phyloP scores from a whole-genome alignment of 2,113 vertebrate species.

The Chaenogobius annularis region DNA sequence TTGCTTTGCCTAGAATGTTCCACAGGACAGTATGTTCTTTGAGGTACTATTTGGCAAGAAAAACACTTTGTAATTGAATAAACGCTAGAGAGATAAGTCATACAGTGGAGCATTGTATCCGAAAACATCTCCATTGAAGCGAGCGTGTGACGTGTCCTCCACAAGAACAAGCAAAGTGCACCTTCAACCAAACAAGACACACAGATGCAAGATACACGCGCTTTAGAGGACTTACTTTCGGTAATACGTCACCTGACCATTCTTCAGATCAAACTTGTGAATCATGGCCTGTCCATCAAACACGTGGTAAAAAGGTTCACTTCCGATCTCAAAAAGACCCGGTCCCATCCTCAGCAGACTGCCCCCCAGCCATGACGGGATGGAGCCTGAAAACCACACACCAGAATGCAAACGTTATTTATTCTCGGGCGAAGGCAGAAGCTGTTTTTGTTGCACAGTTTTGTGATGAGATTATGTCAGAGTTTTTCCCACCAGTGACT shows the following conservation, averaged over 20 bases:
- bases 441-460: not conserved
- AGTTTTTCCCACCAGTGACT: conserved; percentile 72
- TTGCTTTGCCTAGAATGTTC: too few species aligned
- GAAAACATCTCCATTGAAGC: too few species aligned
- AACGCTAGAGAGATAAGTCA: too few species aligned
- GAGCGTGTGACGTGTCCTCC: too few species aligned
- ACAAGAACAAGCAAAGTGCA: too few species aligned
- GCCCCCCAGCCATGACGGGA: conserved; percentile 89
- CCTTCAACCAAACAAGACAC: too few species aligned
- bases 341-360: conserved; percentile 94
- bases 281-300: conserved; percentile 95
- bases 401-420: not conserved
- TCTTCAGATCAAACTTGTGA: conserved; percentile 96
- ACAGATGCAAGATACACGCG: not conserved
- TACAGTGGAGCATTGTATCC: too few species aligned
- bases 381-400: conserved; percentile 73
- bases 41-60: too few species aligned
- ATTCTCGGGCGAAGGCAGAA: not conserved
- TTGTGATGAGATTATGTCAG: not conserved
- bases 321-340: conserved; percentile 90
- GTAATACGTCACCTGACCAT: conserved; percentile 90
- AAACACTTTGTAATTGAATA: too few species aligned
- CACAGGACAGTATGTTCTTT: too few species aligned
- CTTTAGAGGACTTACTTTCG: conserved; percentile 77
- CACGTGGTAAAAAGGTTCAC: conserved; percentile 88